Base-by-base conservation (phyloP, 64 coral and sea anemone species). In the Pachyseris speciosa region DNA sequence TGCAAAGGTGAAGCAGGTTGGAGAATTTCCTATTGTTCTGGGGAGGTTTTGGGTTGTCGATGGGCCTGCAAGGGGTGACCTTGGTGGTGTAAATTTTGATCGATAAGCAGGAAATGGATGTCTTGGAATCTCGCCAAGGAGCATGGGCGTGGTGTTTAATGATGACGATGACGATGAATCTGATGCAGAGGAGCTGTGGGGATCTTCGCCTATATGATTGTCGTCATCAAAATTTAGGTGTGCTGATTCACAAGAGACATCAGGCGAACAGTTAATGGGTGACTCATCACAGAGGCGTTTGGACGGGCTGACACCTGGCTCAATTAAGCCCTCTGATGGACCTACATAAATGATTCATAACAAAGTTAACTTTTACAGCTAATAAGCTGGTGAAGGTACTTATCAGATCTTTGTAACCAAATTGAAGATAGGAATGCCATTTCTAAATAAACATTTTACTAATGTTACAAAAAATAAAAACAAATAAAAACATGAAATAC, bases 11-110 rank as follows among this genome's bases (percentile, higher is more conserved):
- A 96, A 96, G 64, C 95, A 96, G 11, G 95, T 83, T 15, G 91
- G 80, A 1, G 91, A 83, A 48, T 55, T 93, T 2, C 67, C 78
- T 63, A 96, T 74, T 9, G 86, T 27, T 67, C 90, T 86, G 28
- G 95, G 39, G 24, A 69, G 84, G 38, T 90, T 92, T 37, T 96
- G 95, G 4, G 86, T 92, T 17, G 85, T 94, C 7, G 72, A 84
- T 86, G 95, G 95, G 24, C 95, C 95, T 47, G 90, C 95, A 61
- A 96, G 95, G 29, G 95, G 95, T 67, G 95, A 96, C n/a, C 95
- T 68, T 66, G 95, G 95, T 16, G 95, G 95, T 9, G 95, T 96
- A 52, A 96, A 96, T 64, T 92, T 63, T 90, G 86, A 89, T 3
- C 95, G 85, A 64, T 93, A 93, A 36, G 53, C 44, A 47, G 90